A percentile compares a stretch with the other conserved stretches of the same genome.
Conservation (phyloP, 2,113 vertebrate genomes). For the Cichladusa arquata region DNA sequence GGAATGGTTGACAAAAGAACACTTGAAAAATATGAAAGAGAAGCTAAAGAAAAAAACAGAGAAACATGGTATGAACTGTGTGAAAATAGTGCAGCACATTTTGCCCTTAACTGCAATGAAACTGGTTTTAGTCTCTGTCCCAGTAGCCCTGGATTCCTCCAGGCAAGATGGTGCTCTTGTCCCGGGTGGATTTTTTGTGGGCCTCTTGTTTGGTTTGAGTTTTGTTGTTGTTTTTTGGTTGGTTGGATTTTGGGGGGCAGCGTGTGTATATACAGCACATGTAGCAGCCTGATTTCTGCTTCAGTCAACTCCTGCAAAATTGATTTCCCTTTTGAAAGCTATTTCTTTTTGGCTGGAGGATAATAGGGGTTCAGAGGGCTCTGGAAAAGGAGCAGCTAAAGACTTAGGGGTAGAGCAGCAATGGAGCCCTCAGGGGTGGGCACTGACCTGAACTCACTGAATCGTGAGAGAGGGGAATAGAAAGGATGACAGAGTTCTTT, state of each 20-base stretch:
- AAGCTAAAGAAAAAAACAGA: constrained; percentile 99
- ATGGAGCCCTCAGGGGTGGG: background rate
- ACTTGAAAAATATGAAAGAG: constrained; percentile 98
- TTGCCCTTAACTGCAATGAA: background rate
- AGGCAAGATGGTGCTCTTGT: background rate
- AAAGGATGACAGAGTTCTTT: background rate
- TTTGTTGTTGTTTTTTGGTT: background rate
- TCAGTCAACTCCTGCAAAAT: background rate
- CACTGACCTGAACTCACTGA: background rate
- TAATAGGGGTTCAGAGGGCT: background rate
- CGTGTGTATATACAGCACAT: background rate
- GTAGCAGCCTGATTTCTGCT: background rate
- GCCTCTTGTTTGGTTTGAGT: background rate
- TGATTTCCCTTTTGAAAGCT: background rate
- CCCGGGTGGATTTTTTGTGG: background rate
- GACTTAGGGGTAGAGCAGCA: background rate
- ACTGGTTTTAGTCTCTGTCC: background rate
- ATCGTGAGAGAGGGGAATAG: background rate
- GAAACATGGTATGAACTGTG: constrained; percentile 89
- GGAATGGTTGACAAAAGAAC: constrained; percentile 99
- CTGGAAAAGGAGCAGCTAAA: background rate
- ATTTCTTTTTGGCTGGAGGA: background rate
- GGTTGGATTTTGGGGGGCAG: background rate
- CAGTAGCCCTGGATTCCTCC: background rate
- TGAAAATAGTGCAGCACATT: background rate